Base-by-base conservation (phyloP, 2,888 invertebrate species). In the Ischnus inquisitorius region DNA sequence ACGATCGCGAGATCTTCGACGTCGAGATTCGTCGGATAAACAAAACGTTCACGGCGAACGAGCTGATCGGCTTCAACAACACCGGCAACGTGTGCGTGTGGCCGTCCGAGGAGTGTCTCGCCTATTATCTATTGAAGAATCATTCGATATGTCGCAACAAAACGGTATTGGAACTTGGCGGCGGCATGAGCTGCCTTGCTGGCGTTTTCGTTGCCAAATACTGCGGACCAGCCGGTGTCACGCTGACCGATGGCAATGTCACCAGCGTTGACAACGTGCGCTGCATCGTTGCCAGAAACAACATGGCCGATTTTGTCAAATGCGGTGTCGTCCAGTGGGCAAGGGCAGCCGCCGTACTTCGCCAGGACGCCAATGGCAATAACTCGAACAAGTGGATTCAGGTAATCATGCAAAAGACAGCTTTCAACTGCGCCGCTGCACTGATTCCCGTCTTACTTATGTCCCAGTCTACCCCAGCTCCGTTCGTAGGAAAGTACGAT, bases 121-220 rank as follows among this genome's bases (percentile, higher is more conserved):
- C 96, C 2, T 96, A 96, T 87, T 96, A 96, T 90, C 94, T 95
- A 62, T 94, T 97, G 77, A 95, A 95, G 87, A 96, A 97, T 91
- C 93, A 95, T 69, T 90, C 94, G n/a, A 92, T 95, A 54, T 97
- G 97, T 92, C 94, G 95, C n/a, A 95, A 95, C 84, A 96, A 96
- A 91, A 95, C 94, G 90, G 95, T 97, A 34, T 94, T 97, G 88
- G 97, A 97, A 92, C 94, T 97, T 60, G 97, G 97, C 2, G 97
- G 97, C 19, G 97, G 97, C 2, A 97, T 97, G 96, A 97, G 97
- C 22, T 97, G 97, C 88, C 94, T 97, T 41, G 97, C 97, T 6
- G 97, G 97, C 1, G 93, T 97, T 14, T 95, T 97, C 90, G 94
- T 95, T 69, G 96, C 96, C 79, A 96, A 96, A 90, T 96, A 96